These are phyloP conservation scores for Rhagoletis zephyria DNA, from an alignment of 1,140 invertebrate genomes.

Conservation along the genomic window DNA sequence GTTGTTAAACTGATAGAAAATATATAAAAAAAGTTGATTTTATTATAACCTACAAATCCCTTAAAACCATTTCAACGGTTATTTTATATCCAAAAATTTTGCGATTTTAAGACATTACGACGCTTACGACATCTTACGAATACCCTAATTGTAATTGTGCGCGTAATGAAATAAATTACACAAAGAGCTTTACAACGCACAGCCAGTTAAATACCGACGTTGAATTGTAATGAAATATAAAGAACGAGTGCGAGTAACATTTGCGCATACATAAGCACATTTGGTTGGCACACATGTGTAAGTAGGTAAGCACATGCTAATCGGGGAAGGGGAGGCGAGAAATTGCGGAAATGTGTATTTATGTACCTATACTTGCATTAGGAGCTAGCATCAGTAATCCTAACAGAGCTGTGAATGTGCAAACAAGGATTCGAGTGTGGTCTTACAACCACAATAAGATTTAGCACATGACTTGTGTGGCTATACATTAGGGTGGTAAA, in stretches of 20 bases:
- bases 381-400: slow-evolving; percentile 5
- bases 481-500: too few relatives aligned
- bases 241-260: too few relatives aligned
- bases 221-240: neutral
- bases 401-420: slow-evolving; percentile 16
- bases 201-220: neutral
- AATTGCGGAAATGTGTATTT: neutral
- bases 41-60: too few relatives aligned
- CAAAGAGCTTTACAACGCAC: slow-evolving; percentile 16
- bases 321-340: neutral
- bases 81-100: too few relatives aligned
- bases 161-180: slow-evolving; percentile 44
- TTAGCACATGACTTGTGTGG: neutral
- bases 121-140: neutral
- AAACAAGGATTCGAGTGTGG: slow-evolving; percentile 8
- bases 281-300: neutral
- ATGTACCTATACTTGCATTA: neutral
- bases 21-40: too few relatives aligned
- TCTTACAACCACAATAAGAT: neutral
- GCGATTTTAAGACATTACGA: too few relatives aligned
- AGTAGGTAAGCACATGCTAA: neutral
- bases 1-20: too few relatives aligned
- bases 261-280: neutral
- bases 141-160: neutral
- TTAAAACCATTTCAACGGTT: too few relatives aligned